phyloP scores from a whole-genome alignment of 2,113 vertebrate species.

The Oceanites oceanicus region DNA sequence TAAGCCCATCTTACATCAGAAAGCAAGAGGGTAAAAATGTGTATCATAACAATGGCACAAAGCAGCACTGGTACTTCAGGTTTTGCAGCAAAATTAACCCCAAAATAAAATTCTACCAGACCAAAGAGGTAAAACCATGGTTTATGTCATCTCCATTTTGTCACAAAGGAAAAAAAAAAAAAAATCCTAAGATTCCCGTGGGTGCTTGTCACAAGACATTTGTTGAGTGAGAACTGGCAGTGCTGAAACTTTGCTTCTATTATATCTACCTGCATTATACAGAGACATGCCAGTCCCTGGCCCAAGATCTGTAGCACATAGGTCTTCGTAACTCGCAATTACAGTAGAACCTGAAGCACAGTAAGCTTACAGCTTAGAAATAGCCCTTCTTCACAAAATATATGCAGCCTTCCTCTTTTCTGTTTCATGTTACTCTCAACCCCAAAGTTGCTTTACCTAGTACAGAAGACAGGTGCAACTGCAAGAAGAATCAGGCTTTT shows the following conservation, averaged over 20 bases:
- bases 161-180: no score
- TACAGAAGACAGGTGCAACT: neutral
- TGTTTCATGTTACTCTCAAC: neutral
- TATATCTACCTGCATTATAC: neutral
- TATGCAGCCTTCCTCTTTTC: neutral
- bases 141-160: neutral
- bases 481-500: neutral
- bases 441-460: neutral
- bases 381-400: neutral
- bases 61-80: neutral
- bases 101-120: neutral
- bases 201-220: neutral
- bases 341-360: neutral
- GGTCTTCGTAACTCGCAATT: neutral
- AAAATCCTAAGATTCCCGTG: neutral
- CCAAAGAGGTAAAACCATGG: neutral
- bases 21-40: neutral
- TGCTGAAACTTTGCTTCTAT: neutral
- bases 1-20: neutral
- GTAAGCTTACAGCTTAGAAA: neutral
- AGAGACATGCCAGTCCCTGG: neutral
- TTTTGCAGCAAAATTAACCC: neutral
- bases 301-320: neutral
- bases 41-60: neutral
- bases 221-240: neutral